Evolutionary conservation across 2,888 invertebrate species (phyloP), one percentile per base, ranked within the genome.

Genomic region (Ophraella communa): DNA sequence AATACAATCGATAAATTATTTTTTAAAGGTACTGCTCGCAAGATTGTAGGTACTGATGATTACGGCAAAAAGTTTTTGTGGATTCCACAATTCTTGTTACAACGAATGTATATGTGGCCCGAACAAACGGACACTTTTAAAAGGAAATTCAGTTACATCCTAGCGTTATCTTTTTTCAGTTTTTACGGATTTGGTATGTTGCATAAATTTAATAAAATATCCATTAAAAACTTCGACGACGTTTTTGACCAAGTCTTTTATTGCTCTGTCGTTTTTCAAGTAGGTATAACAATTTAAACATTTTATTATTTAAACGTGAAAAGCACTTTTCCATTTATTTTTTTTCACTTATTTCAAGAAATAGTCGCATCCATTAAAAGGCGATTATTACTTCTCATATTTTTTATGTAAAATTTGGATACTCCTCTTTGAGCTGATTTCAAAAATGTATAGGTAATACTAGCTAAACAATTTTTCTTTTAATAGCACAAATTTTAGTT

Each of bases 1-100:
- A n/a, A n/a, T n/a, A n/a, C n/a, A n/a, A n/a, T n/a, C n/a, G n/a
- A n/a, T n/a, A n/a, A n/a, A n/a, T n/a, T 10, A 10, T 30, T 27
- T 49, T 14, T 23, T 56, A 14, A 10, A 56, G 56, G 20, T 56
- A 44, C 45, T 18, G 56, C 42, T 11, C 10, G 17, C 0, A 11
- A 45, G 2, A 18, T 56, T 5, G 7, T 30, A 1, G 56, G 56
- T 21, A 57, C 47, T n/a, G 49, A 3, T 4, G 57, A 57, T 23
- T 57, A 47, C 30, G 27, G 33, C 35, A 57, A 30, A 33, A 20
- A 47, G 14, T 20, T 57, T 35, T 33, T 49, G 23, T 57, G 57
- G 49, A 47, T 57, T 0, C 49, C 57, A 7, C 18, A 57, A 27
- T 7, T 57, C 8, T 5, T 57, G 17, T 33, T 47, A 18, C 33